These are phyloP conservation scores for Neosilurus hyrtlii DNA, from an alignment of 2,797 vertebrate genomes.

Conservation along the genomic window DNA sequence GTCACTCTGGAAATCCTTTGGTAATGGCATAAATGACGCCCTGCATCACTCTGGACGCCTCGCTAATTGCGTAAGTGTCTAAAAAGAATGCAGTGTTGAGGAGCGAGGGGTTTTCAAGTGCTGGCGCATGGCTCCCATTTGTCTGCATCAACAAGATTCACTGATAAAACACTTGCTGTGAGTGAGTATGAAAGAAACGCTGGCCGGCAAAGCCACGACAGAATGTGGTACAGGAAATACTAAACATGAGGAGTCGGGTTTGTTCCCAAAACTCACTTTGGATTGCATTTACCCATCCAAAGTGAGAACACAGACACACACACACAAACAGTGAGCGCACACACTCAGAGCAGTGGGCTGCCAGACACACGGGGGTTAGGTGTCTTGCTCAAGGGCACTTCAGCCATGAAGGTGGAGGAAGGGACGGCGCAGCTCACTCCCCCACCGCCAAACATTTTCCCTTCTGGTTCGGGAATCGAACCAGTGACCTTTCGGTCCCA, in stretches of 20 bases:
- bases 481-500: no score
- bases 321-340: no score
- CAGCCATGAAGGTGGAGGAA: no score
- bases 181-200: slow-evolving; percentile 36
- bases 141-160: slow-evolving; percentile 14
- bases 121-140: slow-evolving; percentile 18
- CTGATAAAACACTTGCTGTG: slow-evolving; percentile 18
- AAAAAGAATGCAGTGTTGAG: slow-evolving; percentile 38
- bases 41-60: slow-evolving; percentile 14
- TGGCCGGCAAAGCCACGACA: slow-evolving; percentile 5
- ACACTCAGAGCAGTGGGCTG: no score
- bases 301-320: no score
- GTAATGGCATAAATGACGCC: slow-evolving; percentile 10
- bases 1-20: slow-evolving; percentile 11
- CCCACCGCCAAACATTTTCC: no score
- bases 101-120: slow-evolving; percentile 19
- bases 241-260: neutral
- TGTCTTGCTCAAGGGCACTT: no score
- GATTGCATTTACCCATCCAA: no score
- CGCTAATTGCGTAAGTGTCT: slow-evolving; percentile 25
- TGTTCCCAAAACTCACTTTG: no score
- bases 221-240: slow-evolving; percentile 40
- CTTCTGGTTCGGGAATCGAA: no score
- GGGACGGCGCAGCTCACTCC: no score
- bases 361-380: no score